Percentiles rank a stretch among this genome's conserved stretches.
Evolutionary conservation across 2,888 invertebrate species (phyloP).

Genomic region (Temnothorax ravouxi): DNA sequence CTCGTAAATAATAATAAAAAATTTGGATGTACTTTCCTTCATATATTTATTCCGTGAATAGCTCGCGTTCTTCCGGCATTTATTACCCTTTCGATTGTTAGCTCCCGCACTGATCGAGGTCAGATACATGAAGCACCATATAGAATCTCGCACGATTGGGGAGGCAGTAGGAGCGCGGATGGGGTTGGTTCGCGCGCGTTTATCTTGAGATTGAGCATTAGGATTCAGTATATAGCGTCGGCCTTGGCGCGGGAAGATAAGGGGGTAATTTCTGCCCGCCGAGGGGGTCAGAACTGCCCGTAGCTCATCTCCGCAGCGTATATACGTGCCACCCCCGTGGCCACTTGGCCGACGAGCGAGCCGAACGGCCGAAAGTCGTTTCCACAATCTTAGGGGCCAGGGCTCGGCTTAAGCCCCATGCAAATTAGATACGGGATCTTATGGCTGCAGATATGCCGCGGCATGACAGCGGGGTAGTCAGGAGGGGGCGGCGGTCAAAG

Average conservation of each 20-base stretch:
- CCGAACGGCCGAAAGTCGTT: slow-evolving; percentile 79
- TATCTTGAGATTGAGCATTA: slow-evolving; percentile 85
- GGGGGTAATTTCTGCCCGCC: slow-evolving; percentile 84
- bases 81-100: slow-evolving; percentile 62
- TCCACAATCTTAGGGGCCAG: slow-evolving; percentile 81
- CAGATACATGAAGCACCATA: slow-evolving; percentile 35
- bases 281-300: slow-evolving; percentile 84
- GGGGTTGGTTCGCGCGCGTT: slow-evolving; percentile 78
- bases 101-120: slow-evolving; percentile 23
- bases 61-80: slow-evolving; percentile 57
- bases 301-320: slow-evolving; percentile 83
- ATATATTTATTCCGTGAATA: slow-evolving; percentile 17
- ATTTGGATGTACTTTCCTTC: not conserved
- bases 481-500: slow-evolving; percentile 35
- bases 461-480: slow-evolving; percentile 63
- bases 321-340: slow-evolving; percentile 71
- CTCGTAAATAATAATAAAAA: not conserved
- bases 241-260: slow-evolving; percentile 84
- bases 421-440: slow-evolving; percentile 82
- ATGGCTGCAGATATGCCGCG: slow-evolving; percentile 73
- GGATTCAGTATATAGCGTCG: slow-evolving; percentile 82
- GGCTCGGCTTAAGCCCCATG: slow-evolving; percentile 80
- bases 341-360: slow-evolving; percentile 71
- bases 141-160: slow-evolving; percentile 43
- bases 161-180: slow-evolving; percentile 48